These are phyloP conservation scores for Oxycera nigricornis DNA, from an alignment of 2,888 invertebrate species.

Conservation along the genomic window DNA sequence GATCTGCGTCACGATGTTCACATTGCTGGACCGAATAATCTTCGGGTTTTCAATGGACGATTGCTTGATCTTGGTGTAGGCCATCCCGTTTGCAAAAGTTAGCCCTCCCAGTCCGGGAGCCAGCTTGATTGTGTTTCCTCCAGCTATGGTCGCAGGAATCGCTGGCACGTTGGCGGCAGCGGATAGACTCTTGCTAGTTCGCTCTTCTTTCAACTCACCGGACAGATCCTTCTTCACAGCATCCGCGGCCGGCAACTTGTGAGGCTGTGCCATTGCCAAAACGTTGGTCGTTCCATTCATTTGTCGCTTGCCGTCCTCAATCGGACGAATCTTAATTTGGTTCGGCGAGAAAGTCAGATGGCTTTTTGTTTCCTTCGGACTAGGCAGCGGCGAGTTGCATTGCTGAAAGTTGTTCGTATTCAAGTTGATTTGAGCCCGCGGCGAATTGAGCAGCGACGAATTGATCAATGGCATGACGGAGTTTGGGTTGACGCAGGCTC, in stretches of 20 bases:
- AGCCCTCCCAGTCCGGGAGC: slow-evolving; percentile 61
- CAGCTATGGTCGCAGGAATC: slow-evolving; percentile 41
- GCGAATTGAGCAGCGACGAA: slow-evolving; percentile 58
- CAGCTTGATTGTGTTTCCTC: slow-evolving; percentile 59
- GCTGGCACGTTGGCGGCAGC: slow-evolving; percentile 1
- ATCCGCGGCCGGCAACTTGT: slow-evolving; percentile 54
- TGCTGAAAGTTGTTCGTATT: slow-evolving; percentile 47
- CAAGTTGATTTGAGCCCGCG: slow-evolving; percentile 56
- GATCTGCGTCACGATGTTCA: slow-evolving; percentile 15
- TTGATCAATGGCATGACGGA: slow-evolving; percentile 84
- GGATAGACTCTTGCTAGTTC: slow-evolving; percentile 48
- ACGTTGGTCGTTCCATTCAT: background rate
- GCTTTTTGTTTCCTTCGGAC: slow-evolving; percentile 73
- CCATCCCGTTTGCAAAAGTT: slow-evolving; percentile 61
- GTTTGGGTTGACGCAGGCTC: slow-evolving; percentile 77
- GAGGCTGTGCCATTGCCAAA: background rate
- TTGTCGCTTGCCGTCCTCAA: slow-evolving; percentile 58
- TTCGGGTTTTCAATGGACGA: slow-evolving; percentile 51
- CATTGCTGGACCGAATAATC: slow-evolving; percentile 42
- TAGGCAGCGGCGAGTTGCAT: slow-evolving; percentile 64
- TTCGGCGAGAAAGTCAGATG: slow-evolving; percentile 77
- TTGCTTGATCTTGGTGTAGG: slow-evolving; percentile 61
- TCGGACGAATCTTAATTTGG: slow-evolving; percentile 70
- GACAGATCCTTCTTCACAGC: slow-evolving; percentile 72
- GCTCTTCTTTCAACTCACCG: slow-evolving; percentile 64